Percentiles rank a stretch among this genome's conserved stretches.
Conservation (phyloP, 2,113 vertebrate species). For the Callaeas wilsoni region DNA sequence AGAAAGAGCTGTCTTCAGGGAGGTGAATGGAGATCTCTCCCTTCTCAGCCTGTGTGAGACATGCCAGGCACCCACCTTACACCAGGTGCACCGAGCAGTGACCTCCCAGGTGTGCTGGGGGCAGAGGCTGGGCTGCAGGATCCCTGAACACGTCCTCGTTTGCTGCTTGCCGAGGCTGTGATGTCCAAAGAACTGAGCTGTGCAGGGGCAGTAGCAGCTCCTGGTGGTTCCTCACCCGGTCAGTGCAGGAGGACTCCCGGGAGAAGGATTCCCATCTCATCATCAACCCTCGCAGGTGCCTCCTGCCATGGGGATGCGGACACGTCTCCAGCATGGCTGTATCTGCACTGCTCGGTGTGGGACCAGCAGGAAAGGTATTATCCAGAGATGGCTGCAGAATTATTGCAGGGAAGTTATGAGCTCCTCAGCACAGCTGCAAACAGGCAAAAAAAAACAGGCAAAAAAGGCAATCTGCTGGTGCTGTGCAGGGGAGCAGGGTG, state of each 20-base stretch:
- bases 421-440: not conserved
- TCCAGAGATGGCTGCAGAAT: not conserved
- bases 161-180: not conserved
- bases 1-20: not conserved
- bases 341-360: not conserved
- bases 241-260: not conserved
- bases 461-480: not conserved
- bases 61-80: not conserved
- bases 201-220: not conserved
- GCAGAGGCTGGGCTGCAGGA: not conserved
- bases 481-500: not conserved
- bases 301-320: not conserved
- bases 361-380: not conserved
- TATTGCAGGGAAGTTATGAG: not conserved
- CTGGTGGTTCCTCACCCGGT: not conserved
- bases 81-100: not conserved
- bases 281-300: not conserved
- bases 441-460: not conserved
- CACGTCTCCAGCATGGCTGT: accelerated
- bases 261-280: not conserved
- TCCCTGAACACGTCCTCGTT: accelerated
- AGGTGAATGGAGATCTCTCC: not conserved
- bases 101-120: not conserved
- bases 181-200: not conserved
- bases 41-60: not conserved